Base-by-base conservation (phyloP, 1,140 invertebrate genomes). In the Ephestia elutella region DNA sequence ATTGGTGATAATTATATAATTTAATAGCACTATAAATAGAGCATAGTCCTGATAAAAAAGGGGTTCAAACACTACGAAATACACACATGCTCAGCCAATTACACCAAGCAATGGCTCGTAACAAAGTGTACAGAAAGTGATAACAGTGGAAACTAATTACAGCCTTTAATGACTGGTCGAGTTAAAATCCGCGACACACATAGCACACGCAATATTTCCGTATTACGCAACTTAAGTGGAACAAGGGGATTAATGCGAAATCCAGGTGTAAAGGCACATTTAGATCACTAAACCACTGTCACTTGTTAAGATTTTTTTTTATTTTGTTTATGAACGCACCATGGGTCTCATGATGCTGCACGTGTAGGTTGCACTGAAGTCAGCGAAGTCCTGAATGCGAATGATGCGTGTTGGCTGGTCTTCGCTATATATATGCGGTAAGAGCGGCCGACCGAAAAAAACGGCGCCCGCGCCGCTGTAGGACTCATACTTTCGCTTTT, bases 401-500 rank as follows among this genome's bases (percentile, higher is more conserved):
- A 87, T 90, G 86, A 88, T 89, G 86, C 80, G 77, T 82, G 81
- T 62, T 78, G 61, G 62, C 55, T 64, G 71, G 65, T 68, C 80
- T 73, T 82, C 77, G 84, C 78, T 87, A 88, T 90, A 89, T 84
- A 86, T 86, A 88, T 84, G 72, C 75, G 64, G 72, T 72, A 78
- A 70, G 79, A 81, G 80, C 82, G 82, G 75, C 80, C 72, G 81
- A 85, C 74, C 80, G 82, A 86, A 78, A 68, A 83, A 82, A 83
- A 78, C 71, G 70, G n/a, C n/a, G n/a, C n/a, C n/a, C 30, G 11
- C 75, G 70, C 56, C 73, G 62, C 70, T 63, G 75, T 82, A 86
- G 85, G 82, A 82, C 83, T 75, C 83, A 86, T 75, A 89, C 89
- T 90, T 90, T 90, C 89, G 89, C 89, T 87, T 82, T 82, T 54